Conservation (phyloP, 1,140 invertebrate genomes). For the Hypothenemus hampei region DNA sequence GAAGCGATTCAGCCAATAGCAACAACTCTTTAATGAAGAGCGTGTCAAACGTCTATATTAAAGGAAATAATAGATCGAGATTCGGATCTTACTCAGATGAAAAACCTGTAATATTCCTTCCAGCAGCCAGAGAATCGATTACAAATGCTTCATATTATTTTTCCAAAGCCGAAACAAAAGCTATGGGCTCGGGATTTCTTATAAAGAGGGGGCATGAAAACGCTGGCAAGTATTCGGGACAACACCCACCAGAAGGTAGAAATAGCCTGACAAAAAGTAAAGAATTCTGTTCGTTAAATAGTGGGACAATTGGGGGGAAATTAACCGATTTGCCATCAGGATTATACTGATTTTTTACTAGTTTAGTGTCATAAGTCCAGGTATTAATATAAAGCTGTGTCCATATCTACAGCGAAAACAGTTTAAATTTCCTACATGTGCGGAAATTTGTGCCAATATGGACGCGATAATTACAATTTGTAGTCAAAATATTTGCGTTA, state of each 20-base stretch:
- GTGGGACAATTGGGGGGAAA: conserved; percentile 48
- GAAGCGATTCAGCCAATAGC: conserved; percentile 37
- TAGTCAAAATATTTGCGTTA: no score
- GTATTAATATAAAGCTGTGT: no score
- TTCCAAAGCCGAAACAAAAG: conserved; percentile 40
- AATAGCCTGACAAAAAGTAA: conserved; percentile 45
- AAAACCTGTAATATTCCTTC: conserved; percentile 45
- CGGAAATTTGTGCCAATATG: no score
- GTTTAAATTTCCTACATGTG: no score
- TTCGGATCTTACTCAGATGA: conserved; percentile 33
- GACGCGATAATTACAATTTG: no score
- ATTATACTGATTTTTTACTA: conserved; percentile 54
- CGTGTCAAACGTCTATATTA: conserved; percentile 34
- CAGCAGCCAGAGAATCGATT: conserved; percentile 24
- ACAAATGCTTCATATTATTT: conserved; percentile 40
- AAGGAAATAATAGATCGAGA: conserved; percentile 19
- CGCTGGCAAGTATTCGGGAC: conserved; percentile 58
- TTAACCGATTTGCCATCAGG: conserved; percentile 68
- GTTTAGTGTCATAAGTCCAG: no score
- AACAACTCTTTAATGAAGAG: conserved; percentile 30
- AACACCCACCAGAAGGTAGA: conserved; percentile 46
- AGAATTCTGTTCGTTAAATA: conserved; percentile 43
- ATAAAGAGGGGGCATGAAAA: conserved; percentile 56
- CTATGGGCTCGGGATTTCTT: conserved; percentile 50
- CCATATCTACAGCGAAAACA: no score